Evolutionary conservation across 2,888 invertebrate species (phyloP).

Genomic region (Nomada fucata): DNA sequence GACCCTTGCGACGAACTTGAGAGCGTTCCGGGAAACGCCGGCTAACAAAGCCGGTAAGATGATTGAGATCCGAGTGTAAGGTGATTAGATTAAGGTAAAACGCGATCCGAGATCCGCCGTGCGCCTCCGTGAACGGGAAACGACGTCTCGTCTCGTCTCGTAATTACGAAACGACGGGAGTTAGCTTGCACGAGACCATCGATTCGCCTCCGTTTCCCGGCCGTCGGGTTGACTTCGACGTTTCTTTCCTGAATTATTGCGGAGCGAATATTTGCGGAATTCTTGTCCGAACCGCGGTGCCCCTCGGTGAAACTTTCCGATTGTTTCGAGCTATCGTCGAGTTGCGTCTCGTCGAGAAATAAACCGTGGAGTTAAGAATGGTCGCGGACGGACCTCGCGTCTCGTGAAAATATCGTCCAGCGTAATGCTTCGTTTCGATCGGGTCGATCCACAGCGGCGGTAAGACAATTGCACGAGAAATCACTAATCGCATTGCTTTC

Average conservation of each 20-base stretch:
- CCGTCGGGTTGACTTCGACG: no score
- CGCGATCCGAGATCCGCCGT: conserved; percentile 9
- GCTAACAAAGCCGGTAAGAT: conserved; percentile 28
- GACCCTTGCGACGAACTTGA: conserved; percentile 3
- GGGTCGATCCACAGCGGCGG: neutral
- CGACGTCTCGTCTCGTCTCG: conserved; percentile 3
- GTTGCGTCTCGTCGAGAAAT: no score
- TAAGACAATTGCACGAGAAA: no score
- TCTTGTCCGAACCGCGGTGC: no score
- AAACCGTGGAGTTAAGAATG: no score
- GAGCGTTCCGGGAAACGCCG: conserved; percentile 7
- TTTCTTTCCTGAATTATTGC: no score
- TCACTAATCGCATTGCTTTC: no score
- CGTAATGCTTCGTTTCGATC: neutral
- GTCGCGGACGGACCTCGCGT: neutral
- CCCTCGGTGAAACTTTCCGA: no score
- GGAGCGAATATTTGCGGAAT: no score
- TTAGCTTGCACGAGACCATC: no score
- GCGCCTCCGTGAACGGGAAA: neutral
- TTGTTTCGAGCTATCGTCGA: no score
- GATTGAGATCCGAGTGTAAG: conserved; percentile 20
- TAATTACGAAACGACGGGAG: neutral
- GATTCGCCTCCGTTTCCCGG: no score
- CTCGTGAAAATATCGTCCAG: neutral
- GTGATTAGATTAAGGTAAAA: conserved; percentile 15